These are phyloP conservation scores for Nannobrachium achirus DNA, from an alignment of 2,113 vertebrate genomes.

Conservation along the genomic window DNA sequence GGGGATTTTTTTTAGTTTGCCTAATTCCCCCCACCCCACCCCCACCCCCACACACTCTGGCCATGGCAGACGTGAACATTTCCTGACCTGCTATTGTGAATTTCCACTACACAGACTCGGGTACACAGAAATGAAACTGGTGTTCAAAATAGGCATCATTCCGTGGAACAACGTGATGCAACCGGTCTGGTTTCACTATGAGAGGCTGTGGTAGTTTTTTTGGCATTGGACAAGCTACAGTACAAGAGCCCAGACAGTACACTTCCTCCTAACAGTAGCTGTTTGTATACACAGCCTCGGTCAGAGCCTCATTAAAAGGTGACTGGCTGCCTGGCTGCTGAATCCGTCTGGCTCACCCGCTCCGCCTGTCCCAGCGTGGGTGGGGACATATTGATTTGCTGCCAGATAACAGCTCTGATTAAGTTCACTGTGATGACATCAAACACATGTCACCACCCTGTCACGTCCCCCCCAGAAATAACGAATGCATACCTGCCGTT, in stretches of 20 bases:
- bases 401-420: conserved; percentile 12
- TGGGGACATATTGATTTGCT: conserved; percentile 34
- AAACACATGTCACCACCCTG: conserved; percentile 13
- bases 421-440: conserved; percentile 29
- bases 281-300: conserved; percentile 21
- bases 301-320: conserved; percentile 10
- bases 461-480: neutral
- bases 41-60: too few species aligned
- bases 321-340: conserved; percentile 7
- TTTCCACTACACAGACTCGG: conserved; percentile 39
- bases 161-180: conserved; percentile 61
- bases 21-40: neutral
- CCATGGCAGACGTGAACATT: conserved; percentile 15
- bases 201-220: conserved; percentile 45
- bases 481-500: neutral
- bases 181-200: conserved; percentile 73
- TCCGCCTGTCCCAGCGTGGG: conserved; percentile 10
- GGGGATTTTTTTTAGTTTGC: conserved; percentile 20
- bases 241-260: conserved; percentile 47
- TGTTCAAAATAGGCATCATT: conserved; percentile 57
- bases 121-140: conserved; percentile 73
- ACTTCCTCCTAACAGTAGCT: conserved; percentile 57
- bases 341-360: conserved; percentile 3
- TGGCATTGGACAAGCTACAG: conserved; percentile 23
- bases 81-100: conserved; percentile 36